These are phyloP conservation scores for Corythaeola cristata DNA, from an alignment of 2,113 vertebrate species.

Conservation along the genomic window DNA sequence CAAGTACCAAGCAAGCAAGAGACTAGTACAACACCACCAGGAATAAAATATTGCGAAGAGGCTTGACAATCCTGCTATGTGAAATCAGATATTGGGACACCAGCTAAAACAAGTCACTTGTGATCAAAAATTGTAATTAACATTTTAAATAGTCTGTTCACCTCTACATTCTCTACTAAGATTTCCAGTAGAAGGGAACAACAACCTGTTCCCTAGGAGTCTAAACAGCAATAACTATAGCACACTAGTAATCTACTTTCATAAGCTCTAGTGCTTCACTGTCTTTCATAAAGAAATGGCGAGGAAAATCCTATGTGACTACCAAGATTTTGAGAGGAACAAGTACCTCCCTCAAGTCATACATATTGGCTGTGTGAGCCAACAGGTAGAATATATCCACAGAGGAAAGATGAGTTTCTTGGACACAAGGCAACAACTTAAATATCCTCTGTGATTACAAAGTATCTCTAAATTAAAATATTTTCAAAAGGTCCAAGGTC, in stretches of 20 bases:
- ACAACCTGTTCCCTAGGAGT: background rate
- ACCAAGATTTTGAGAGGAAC: background rate
- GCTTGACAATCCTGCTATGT: rapidly evolving
- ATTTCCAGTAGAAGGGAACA: background rate
- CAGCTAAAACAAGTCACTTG: background rate
- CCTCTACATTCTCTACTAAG: background rate
- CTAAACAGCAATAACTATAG: background rate
- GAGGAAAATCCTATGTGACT: background rate
- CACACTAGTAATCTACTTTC: background rate
- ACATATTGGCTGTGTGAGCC: background rate
- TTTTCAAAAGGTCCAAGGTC: background rate
- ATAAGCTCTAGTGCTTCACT: background rate
- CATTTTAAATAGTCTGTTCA: background rate
- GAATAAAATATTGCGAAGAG: background rate
- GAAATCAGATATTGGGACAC: background rate
- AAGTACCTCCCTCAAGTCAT: background rate
- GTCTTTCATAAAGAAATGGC: background rate
- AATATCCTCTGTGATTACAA: background rate
- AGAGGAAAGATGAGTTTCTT: background rate
- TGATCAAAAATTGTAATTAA: background rate
- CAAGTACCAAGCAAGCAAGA: background rate
- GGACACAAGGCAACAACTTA: background rate
- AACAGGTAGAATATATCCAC: background rate
- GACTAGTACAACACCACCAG: background rate
- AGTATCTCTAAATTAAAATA: background rate